Percentiles rank a stretch among this genome's conserved stretches.
Conservation (phyloP, 2,113 vertebrate species). For the Alectura lathami region DNA sequence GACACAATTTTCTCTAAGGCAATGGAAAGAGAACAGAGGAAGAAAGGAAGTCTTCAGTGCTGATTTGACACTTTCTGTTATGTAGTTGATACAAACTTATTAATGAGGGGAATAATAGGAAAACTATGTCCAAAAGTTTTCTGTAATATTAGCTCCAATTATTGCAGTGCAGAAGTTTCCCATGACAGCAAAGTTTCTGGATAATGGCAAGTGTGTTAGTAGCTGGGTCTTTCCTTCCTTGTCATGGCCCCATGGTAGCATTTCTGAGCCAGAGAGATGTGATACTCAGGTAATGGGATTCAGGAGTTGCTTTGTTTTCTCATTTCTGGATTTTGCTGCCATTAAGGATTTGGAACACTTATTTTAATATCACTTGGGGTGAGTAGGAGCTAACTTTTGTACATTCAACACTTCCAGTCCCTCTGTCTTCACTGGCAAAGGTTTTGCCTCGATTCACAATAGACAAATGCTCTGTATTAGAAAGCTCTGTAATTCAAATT, state of each 20-base stretch:
- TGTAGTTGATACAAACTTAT: background rate
- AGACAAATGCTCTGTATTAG: background rate
- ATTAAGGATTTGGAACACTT: background rate
- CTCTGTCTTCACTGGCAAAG: background rate
- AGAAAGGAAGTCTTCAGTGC: background rate
- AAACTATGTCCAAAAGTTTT: background rate
- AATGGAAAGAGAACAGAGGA: background rate
- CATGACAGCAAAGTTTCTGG: background rate
- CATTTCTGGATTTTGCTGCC: background rate
- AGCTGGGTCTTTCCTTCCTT: background rate
- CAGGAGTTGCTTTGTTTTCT: constrained; percentile 1
- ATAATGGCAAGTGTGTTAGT: accelerated
- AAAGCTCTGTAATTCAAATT: background rate
- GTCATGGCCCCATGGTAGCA: accelerated
- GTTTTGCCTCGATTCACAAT: background rate
- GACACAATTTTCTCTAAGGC: background rate
- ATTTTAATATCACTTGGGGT: background rate
- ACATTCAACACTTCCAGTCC: background rate
- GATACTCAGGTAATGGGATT: background rate
- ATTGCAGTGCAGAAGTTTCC: background rate
- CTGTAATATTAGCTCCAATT: accelerated
- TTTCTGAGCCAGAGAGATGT: background rate
- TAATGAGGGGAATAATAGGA: background rate
- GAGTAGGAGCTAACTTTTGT: constrained; percentile 19
- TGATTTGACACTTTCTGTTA: background rate